Evolutionary conservation across 2,113 vertebrate genomes (phyloP).

Genomic region (Oxygymnocypris stewartii): DNA sequence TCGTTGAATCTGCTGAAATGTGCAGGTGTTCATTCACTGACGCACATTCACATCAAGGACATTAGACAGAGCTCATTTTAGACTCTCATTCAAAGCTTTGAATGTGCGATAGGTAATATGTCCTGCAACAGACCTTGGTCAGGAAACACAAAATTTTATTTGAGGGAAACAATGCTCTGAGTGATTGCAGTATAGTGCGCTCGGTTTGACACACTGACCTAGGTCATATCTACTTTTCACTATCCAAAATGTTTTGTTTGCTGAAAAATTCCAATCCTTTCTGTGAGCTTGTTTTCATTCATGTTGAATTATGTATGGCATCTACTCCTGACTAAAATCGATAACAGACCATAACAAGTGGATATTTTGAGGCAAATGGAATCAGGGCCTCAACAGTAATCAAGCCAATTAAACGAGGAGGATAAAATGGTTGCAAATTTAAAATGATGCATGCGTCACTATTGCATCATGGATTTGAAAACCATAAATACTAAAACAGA

Average conservation of each 20-base stretch:
- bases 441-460: not conserved
- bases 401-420: not conserved
- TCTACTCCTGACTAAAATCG: not conserved
- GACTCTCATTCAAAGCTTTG: not conserved
- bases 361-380: not conserved
- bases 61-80: constrained; percentile 10
- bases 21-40: not conserved
- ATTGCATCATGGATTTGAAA: not conserved
- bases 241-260: not conserved
- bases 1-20: not conserved
- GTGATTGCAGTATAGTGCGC: not conserved
- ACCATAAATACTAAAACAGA: not conserved
- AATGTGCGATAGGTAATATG: not conserved
- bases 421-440: constrained; percentile 1
- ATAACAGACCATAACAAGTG: not conserved
- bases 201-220: not conserved
- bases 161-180: not conserved
- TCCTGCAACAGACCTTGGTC: not conserved
- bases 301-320: not conserved
- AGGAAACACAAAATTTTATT: constrained; percentile 5
- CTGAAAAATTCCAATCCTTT: not conserved
- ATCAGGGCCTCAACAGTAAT: not conserved
- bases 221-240: not conserved
- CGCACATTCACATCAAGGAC: not conserved
- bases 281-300: not conserved